phyloP scores from a whole-genome alignment of 2,888 invertebrate genomes.

The Chymomyza caudatula region DNA sequence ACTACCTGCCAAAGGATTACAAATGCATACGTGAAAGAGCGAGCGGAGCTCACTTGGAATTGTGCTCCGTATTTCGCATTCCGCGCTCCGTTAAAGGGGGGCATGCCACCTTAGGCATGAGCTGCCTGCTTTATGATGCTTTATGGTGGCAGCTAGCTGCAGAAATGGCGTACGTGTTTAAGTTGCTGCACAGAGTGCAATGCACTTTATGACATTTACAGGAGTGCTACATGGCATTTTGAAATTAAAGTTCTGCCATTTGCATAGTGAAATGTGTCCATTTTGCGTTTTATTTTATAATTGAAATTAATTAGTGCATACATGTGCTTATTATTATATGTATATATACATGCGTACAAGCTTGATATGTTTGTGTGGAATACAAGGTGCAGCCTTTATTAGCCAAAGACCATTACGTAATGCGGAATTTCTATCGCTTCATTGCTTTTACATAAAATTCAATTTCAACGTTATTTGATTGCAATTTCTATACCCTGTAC shows the following conservation, averaged over 20 bases:
- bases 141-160: constrained; percentile 10
- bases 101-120: background rate
- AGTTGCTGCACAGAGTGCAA: constrained; percentile 51
- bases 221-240: constrained; percentile 47
- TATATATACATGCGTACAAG: background rate
- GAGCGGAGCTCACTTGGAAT: constrained; percentile 30
- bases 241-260: constrained; percentile 44
- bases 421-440: background rate
- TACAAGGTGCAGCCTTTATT: background rate
- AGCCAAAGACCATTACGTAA: background rate
- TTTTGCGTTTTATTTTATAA: background rate
- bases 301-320: background rate
- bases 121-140: constrained; percentile 16
- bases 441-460: background rate
- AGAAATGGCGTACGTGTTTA: constrained; percentile 50
- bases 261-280: background rate
- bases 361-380: background rate
- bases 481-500: background rate
- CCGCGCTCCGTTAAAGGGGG: background rate
- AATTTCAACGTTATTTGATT: background rate
- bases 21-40: constrained; percentile 14
- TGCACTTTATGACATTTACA: constrained; percentile 55
- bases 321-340: background rate
- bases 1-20: constrained; percentile 22
- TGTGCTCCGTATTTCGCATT: constrained; percentile 14